Base-by-base conservation (phyloP, 2,888 invertebrate species). In the Vannuccia rotundouncinata region DNA sequence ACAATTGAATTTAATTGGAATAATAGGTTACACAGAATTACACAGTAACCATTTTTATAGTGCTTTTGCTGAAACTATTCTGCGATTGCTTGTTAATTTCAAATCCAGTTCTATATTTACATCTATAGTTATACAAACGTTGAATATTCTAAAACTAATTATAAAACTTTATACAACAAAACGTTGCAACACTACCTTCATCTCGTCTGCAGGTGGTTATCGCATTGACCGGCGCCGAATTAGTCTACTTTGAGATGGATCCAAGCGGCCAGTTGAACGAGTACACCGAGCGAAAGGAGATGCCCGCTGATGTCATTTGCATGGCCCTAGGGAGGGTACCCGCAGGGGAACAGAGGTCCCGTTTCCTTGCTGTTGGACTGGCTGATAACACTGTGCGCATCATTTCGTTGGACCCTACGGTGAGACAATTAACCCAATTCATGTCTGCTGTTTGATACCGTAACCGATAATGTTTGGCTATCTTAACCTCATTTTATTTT, bases 221-320 rank as follows among this genome's bases (percentile, higher is more conserved):
- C 83, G 97, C 99, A 0, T 90, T 99, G 74, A 94, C 95, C 59
- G 98, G 97, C 0, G 95, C 97, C 59, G 99, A 99, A 90, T 90
- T 99, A 82, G 96, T 99, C 73, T 99, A 98, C 90, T 99, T 99
- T 88, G 98, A 99, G 90, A 95, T 99, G 95, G 98, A 99, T 89
- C 93, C 95, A 84, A 95, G 95, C 83, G 98, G 98, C 0, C 95
- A 97, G 88, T 89, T 99, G 77, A 97, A 99, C 89, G 99, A 99
- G 88, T 99, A 97, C 87, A 96, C 95, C 5, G 97, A 98, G 87
- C 91, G 97, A 10, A 95, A 96, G 85, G 95, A 96, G 86, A 92
- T 99, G 92, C 93, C 95, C 1, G 93, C 94, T 0, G 98, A 99
- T 88, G 96, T 99, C 0, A 93, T 98, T 83, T 99, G 98, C 87